These are phyloP conservation scores for Drosophila rellima DNA, from an alignment of 2,888 invertebrate species.

Conservation along the genomic window DNA sequence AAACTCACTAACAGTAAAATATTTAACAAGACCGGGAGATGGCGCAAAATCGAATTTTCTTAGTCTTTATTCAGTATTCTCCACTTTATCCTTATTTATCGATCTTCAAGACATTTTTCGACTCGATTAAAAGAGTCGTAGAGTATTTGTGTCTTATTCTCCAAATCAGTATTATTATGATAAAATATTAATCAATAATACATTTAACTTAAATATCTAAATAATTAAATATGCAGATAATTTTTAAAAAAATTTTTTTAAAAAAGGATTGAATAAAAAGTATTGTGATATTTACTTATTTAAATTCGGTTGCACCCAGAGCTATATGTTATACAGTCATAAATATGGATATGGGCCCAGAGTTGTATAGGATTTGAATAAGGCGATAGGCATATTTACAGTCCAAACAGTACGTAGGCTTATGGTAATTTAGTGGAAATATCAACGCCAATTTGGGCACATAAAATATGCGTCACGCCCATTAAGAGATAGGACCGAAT, in stretches of 20 bases:
- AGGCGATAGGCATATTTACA: constrained; percentile 19
- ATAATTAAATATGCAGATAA: neutral
- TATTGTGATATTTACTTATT: neutral
- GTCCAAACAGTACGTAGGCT: constrained; percentile 17
- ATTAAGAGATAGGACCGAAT: constrained; percentile 40
- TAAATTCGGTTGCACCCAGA: neutral
- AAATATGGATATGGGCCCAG: neutral
- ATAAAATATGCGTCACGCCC: constrained; percentile 61
- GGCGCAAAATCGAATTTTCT: no score
- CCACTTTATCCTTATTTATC: neutral
- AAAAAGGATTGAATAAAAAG: no score
- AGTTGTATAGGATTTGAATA: constrained; percentile 14
- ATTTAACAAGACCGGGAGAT: no score
- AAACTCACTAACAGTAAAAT: no score
- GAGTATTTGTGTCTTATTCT: neutral
- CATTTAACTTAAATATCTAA: neutral
- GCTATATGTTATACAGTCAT: neutral
- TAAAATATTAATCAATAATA: neutral
- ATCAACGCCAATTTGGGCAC: constrained; percentile 38
- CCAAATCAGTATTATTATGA: no score
- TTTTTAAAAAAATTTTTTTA: neutral
- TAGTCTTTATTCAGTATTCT: neutral
- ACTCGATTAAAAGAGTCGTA: neutral
- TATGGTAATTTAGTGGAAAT: constrained; percentile 42
- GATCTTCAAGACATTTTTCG: neutral